Conservation (phyloP, 2,113 vertebrate species). For the Coregonus clupeaformis region DNA sequence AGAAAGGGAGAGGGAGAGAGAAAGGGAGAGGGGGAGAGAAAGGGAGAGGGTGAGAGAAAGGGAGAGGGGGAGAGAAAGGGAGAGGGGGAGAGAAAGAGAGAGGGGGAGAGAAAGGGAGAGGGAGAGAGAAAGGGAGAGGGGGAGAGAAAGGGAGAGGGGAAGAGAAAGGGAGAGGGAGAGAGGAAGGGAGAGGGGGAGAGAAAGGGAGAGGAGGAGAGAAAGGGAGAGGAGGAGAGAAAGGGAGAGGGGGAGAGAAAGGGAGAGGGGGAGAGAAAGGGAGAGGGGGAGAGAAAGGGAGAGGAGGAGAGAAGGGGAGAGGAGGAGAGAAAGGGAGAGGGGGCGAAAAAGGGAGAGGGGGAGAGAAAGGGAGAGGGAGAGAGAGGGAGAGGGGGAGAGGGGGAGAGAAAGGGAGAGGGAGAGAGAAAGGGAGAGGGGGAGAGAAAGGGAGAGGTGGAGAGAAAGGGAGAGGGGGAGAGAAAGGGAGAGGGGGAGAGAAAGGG, state of each 20-base stretch:
- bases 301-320: slow-evolving; percentile 4
- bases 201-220: slow-evolving; percentile 20
- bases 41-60: slow-evolving; percentile 8
- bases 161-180: slow-evolving; percentile 20
- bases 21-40: slow-evolving; percentile 20
- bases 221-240: slow-evolving; percentile 21
- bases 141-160: slow-evolving; percentile 17
- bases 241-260: slow-evolving; percentile 12
- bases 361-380: slow-evolving; percentile 24
- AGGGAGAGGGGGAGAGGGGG: too few relatives aligned
- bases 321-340: slow-evolving; percentile 22
- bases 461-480: slow-evolving; percentile 1
- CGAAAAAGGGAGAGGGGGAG: neutral
- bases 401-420: slow-evolving; percentile 18
- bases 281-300: slow-evolving; percentile 16
- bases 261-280: neutral
- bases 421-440: neutral
- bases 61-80: slow-evolving; percentile 23
- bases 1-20: slow-evolving; percentile 24
- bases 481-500: slow-evolving; percentile 17
- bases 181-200: too few relatives aligned
- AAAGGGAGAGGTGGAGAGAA: slow-evolving; percentile 16
- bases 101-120: slow-evolving; percentile 20
- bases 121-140: slow-evolving; percentile 16
- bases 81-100: slow-evolving; percentile 13